Conservation (phyloP, 2,113 vertebrate genomes). For the Cyprinodon tularosa region DNA sequence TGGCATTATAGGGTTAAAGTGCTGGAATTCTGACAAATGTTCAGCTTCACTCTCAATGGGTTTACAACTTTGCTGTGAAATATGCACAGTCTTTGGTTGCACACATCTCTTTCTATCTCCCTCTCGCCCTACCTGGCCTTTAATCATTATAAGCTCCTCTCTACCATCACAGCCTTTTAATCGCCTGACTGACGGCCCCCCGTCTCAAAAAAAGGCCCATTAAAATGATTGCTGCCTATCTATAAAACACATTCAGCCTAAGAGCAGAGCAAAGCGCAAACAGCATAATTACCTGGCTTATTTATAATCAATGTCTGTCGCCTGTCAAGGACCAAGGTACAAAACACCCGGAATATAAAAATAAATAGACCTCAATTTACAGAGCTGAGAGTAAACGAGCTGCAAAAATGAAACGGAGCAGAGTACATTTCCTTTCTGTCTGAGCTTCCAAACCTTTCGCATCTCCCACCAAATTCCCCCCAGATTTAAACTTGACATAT, state of each 20-base stretch:
- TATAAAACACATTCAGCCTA: not conserved
- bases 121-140: not conserved
- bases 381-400: conserved; percentile 3
- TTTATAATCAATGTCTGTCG: conserved; percentile 9
- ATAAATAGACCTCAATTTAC: not conserved
- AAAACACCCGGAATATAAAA: conserved; percentile 1
- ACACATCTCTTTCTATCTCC: not conserved
- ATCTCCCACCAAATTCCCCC: conserved; percentile 22
- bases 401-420: conserved; percentile 8
- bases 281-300: conserved; percentile 17
- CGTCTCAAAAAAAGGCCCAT: conserved; percentile 24
- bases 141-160: conserved; percentile 1
- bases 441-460: conserved; percentile 2
- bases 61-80: not conserved
- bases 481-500: conserved; percentile 28
- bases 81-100: not conserved
- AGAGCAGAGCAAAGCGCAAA: conserved; percentile 13
- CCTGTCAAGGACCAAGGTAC: not conserved
- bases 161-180: conserved; percentile 19
- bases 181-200: conserved; percentile 22
- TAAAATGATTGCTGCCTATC: conserved; percentile 19
- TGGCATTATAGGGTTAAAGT: not conserved
- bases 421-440: not conserved
- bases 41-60: not conserved
- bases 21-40: not conserved